Conservation (phyloP, 2,113 vertebrate genomes). For the Eulacestoma nigropectus region DNA sequence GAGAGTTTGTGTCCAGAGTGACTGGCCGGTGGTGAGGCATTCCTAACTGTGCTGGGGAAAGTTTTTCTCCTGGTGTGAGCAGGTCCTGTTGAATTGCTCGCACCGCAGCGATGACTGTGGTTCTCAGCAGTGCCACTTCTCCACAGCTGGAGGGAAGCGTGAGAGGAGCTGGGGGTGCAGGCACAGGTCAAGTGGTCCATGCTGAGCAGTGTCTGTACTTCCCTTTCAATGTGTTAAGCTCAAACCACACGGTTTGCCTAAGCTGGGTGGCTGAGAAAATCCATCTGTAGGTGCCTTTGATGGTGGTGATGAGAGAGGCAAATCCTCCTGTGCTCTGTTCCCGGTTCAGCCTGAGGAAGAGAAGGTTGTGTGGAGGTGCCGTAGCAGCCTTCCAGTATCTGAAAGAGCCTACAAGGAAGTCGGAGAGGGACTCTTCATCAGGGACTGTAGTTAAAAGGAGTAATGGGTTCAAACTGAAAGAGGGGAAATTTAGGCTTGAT, state of each 20-base stretch:
- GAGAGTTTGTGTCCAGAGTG: background rate
- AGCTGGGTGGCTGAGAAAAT: background rate
- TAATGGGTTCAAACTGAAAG: background rate
- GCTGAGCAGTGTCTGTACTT: background rate
- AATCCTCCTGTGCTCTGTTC: background rate
- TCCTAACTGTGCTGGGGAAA: background rate
- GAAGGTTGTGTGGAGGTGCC: background rate
- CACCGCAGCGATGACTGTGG: fast-evolving
- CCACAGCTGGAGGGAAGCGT: background rate
- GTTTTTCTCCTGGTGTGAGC: too few species aligned
- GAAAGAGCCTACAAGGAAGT: background rate
- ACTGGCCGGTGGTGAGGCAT: fast-evolving
- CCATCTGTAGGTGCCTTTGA: background rate
- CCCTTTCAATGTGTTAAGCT: background rate
- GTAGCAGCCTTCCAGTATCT: background rate
- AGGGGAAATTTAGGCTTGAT: background rate
- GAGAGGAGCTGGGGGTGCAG: background rate
- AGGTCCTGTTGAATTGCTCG: background rate
- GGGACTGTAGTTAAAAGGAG: background rate
- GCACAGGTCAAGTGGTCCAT: background rate
- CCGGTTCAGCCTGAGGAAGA: background rate
- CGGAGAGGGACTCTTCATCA: background rate
- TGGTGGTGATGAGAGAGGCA: background rate
- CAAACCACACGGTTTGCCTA: fast-evolving
- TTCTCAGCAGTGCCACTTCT: background rate